Conservation (phyloP, 2,888 invertebrate species). For the Adelognathus sp. region DNA sequence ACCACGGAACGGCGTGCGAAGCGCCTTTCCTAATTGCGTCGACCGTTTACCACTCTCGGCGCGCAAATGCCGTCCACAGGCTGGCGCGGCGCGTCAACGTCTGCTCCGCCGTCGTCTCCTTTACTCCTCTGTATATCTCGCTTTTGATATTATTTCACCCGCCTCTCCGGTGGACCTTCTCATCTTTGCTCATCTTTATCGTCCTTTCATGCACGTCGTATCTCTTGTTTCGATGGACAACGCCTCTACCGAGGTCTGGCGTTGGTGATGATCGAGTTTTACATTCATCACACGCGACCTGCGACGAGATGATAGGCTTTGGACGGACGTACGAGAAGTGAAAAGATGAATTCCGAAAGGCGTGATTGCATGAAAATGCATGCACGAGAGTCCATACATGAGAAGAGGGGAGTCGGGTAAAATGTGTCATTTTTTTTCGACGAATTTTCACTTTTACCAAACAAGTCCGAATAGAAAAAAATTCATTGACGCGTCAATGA, state of each 20-base stretch:
- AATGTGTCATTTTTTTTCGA: no score
- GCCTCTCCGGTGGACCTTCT: slow-evolving; percentile 32
- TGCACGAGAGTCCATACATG: neutral
- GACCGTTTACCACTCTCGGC: slow-evolving; percentile 76
- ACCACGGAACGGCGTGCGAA: slow-evolving; percentile 73
- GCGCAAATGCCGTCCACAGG: slow-evolving; percentile 63
- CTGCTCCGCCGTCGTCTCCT: slow-evolving; percentile 48
- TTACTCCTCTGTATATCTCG: neutral
- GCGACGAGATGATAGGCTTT: slow-evolving; percentile 43
- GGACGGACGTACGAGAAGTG: neutral
- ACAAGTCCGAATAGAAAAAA: no score
- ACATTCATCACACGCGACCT: slow-evolving; percentile 66
- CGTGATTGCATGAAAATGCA: neutral
- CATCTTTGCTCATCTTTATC: slow-evolving; percentile 50
- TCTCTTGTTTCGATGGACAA: slow-evolving; percentile 49
- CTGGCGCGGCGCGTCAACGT: slow-evolving; percentile 63
- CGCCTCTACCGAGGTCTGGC: slow-evolving; percentile 40
- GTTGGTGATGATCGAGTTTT: slow-evolving; percentile 68
- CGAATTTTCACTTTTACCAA: no score
- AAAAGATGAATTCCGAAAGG: slow-evolving; percentile 1
- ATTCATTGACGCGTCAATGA: no score
- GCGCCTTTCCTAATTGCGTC: slow-evolving; percentile 79
- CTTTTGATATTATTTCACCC: slow-evolving; percentile 36
- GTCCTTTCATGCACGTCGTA: slow-evolving; percentile 52
- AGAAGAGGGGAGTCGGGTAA: neutral